A percentile compares a stretch with the other conserved stretches of the same genome.
Conservation (phyloP, 2,113 vertebrate species). For the Sphaerodactylus townsendi region DNA sequence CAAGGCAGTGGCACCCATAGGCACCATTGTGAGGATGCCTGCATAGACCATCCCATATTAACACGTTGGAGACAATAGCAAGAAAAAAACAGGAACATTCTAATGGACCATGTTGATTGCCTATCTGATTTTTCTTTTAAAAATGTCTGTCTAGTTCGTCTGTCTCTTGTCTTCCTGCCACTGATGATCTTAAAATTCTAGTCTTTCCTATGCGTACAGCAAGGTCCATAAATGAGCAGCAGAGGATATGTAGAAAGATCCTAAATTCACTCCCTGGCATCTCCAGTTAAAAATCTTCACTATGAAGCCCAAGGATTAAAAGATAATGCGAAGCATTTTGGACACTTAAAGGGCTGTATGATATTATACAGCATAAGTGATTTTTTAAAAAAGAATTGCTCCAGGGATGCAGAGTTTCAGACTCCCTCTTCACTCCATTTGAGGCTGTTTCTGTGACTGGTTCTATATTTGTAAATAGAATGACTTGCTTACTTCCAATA, state of each 20-base stretch:
- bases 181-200: conserved; percentile 2
- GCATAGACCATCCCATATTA: conserved; percentile 27
- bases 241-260: neutral
- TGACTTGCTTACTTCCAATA: conserved; percentile 28
- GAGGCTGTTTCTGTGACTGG: neutral
- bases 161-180: neutral
- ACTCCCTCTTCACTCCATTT: conserved; percentile 2
- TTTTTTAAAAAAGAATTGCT: conserved; percentile 32
- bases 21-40: no score
- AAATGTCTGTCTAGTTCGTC: no score
- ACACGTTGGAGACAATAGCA: conserved; percentile 20
- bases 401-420: conserved; percentile 15
- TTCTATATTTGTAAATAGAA: conserved; percentile 15
- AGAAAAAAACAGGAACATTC: conserved; percentile 20
- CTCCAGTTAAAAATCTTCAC: no score
- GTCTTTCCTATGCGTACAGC: neutral
- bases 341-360: conserved; percentile 15
- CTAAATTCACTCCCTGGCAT: neutral
- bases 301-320: no score
- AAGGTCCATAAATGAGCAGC: no score
- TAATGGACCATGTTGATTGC: neutral
- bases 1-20: no score
- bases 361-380: conserved; percentile 1
- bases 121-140: conserved; percentile 24
- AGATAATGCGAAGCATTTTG: neutral